Base-by-base conservation (phyloP, 2,113 vertebrate genomes). In the Nothobranchius kuhntae region DNA sequence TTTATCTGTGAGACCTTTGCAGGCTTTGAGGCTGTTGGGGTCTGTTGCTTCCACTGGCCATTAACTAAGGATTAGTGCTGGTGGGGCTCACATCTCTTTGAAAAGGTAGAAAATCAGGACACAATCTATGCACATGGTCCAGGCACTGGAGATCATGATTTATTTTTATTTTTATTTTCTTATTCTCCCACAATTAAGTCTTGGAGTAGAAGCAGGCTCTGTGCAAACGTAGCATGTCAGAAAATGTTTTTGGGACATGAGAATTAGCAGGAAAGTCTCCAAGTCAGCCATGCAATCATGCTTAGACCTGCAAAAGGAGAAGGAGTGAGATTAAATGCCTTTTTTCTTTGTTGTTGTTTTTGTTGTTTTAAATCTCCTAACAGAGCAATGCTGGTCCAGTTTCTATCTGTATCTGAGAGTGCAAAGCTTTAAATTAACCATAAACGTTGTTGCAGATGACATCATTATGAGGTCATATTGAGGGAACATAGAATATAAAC, bases 51-150 rank as follows among this genome's bases (percentile, higher is more conserved):
- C 86, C 64, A 67, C 80, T 82, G 85, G 77, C 83, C 85, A 89
- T 91, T 90, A 92, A 88, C 80, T 84, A 67, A 64, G 87, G 91
- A 91, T 91, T 91, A 91, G 87, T 91, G 85, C 84, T 91, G 90
- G 77, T 90, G 86, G 66, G 84, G 64, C 79, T 82, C 82, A 83
- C 77, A 78, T 79, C 59, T 71, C 84, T 89, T 91, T 89, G 84
- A 91, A 88, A 84, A 71, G 50, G 75, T 75, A 84, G 83, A 87
- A 88, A 90, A 87, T 81, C 86, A 89, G 89, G 84, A 92, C 85
- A 84, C 77, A 85, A 79, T 85, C 82, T 72, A 76, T 75, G 79
- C 81, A 74, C 84, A 83, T 81, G 71, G 87, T 71, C 47, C 82
- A 71, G 46, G 21, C 48, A 51, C 14, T 63, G 55, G 77, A 77